Evolutionary conservation across 1,140 invertebrate genomes (phyloP).

Genomic region (Drosophila mojavensis): DNA sequence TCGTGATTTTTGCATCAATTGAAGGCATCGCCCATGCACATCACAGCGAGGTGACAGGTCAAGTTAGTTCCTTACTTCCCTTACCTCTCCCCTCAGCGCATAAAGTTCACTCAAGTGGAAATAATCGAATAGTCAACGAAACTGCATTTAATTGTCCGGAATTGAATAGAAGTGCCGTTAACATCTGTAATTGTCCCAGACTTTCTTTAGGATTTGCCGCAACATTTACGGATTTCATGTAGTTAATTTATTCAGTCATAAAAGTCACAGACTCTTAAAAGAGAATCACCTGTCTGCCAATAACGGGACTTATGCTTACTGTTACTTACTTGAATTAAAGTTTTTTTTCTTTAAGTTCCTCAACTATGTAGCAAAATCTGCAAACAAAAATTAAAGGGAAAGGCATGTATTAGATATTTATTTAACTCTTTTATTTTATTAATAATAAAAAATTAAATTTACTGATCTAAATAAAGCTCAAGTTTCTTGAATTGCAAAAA

Average conservation of each 20-base stretch:
- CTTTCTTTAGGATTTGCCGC: background rate
- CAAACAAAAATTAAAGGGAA: background rate
- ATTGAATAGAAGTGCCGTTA: conserved; percentile 15
- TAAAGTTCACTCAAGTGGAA: conserved; percentile 27
- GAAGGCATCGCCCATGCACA: conserved; percentile 8
- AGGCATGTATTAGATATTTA: too few species aligned
- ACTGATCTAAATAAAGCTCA: too few species aligned
- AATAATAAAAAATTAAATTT: too few species aligned
- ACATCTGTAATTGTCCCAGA: background rate
- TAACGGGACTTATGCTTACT: too few species aligned
- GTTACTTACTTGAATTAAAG: conserved; percentile 4
- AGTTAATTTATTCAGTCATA: background rate
- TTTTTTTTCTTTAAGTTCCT: background rate
- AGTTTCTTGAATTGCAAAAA: too few species aligned
- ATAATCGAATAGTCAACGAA: conserved; percentile 22
- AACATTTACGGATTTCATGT: background rate
- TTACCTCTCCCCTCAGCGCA: conserved; percentile 3
- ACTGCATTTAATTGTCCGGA: conserved; percentile 41
- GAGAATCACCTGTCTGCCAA: background rate
- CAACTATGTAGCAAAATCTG: background rate
- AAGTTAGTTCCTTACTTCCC: background rate
- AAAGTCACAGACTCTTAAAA: too few species aligned
- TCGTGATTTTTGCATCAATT: conserved; percentile 67
- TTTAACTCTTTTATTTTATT: too few species aligned
- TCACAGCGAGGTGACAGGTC: conserved; percentile 21